These are phyloP conservation scores for Protodeltote pygarga DNA, from an alignment of 2,888 invertebrate genomes.

Conservation along the genomic window DNA sequence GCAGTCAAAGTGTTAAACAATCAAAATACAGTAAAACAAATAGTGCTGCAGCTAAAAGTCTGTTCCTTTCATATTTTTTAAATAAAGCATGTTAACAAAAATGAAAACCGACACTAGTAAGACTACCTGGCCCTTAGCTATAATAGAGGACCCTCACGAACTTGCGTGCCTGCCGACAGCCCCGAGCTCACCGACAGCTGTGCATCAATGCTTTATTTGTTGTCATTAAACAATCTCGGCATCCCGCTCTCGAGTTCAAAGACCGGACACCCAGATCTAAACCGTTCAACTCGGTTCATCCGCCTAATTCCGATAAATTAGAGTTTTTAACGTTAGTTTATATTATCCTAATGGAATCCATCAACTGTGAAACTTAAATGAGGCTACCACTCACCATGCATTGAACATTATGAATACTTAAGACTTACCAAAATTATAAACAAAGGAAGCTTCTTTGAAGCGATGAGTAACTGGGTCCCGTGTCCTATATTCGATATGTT, in stretches of 20 bases:
- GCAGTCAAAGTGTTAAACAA: too few species aligned
- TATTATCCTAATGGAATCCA: constrained; percentile 13
- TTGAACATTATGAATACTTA: constrained; percentile 32
- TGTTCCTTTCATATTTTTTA: constrained; percentile 7
- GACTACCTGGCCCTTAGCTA: constrained; percentile 69
- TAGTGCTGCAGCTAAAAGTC: constrained; percentile 16
- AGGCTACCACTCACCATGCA: constrained; percentile 15
- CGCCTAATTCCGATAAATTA: constrained; percentile 54
- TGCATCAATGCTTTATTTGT: constrained; percentile 68
- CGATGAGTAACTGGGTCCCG: constrained; percentile 56
- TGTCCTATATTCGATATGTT: constrained; percentile 25
- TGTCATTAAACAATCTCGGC: constrained; percentile 67
- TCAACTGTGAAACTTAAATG: constrained; percentile 12
- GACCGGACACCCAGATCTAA: constrained; percentile 62
- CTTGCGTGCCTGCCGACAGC: constrained; percentile 54
- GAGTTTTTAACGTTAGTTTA: constrained; percentile 21
- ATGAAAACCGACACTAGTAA: constrained; percentile 48
- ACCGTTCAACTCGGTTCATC: constrained; percentile 64
- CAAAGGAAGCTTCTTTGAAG: constrained; percentile 57
- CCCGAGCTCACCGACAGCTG: constrained; percentile 77
- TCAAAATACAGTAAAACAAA: neutral
- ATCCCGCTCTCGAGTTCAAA: constrained; percentile 75
- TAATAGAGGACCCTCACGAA: constrained; percentile 52
- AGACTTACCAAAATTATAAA: too few species aligned
- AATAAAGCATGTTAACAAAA: constrained; percentile 28